Evolutionary conservation across 1,140 invertebrate species (phyloP), one percentile per base, ranked within the genome.

Genomic region (Papilio glaucus): DNA sequence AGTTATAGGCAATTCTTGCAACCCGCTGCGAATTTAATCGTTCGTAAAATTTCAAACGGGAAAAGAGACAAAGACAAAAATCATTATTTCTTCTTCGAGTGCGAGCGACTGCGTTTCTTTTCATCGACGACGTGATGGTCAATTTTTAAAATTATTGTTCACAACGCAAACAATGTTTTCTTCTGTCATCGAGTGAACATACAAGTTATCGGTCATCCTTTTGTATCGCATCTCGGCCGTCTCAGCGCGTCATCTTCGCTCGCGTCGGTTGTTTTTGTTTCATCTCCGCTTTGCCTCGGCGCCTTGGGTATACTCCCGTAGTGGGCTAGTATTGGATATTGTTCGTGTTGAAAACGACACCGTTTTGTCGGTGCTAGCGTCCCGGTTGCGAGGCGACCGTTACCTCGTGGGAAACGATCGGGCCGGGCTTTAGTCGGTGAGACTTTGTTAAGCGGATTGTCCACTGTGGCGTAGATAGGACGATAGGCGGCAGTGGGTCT

Each of bases 381-480:
- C 85, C 81, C 77, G 81, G 80, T 84, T 84, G 80, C 83, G 81
- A 82, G 73, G 74, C 79, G 85, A 91, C 91, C 91, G 91, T 91
- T 93, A 93, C 80, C 87, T 85, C 91, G 91, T 93, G 91, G 91
- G 91, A 93, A 92, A 90, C 88, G 85, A 89, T 88, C 88, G 85
- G 86, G 81, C 83, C 80, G 76, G 72, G 71, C 75, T 72, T 73
- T 81, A 78, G 82, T 81, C 88, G 83, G 84, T 80, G 85, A 84
- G 83, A 85, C 88, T 91, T 93, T 93, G 91, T 93, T 93, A 89
- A 86, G 89, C 86, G 84, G 88, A 93, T 89, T 91, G 91, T 93
- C 89, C 91, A 90, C 85, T 81, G 80, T 82, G 82, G 83, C 83
- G 85, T 89, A 91, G 89, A 91, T 91, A 86, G 77, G 77, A 77